Conservation (phyloP, 2,888 invertebrate genomes). For the Emmelina monodactyla region DNA sequence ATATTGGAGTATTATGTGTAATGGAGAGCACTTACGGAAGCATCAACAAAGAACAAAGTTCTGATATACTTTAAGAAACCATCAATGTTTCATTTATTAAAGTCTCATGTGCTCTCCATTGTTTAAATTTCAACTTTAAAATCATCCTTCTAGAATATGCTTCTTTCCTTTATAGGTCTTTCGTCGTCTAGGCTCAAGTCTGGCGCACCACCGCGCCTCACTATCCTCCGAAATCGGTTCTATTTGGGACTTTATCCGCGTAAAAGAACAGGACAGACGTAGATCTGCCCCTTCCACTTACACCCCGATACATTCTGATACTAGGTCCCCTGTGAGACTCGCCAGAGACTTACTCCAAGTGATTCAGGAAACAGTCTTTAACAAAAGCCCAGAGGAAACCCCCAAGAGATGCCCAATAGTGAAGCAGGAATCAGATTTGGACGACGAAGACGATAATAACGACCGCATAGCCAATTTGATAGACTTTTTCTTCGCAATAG, state of each 20-base stretch:
- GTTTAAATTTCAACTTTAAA: too few species aligned
- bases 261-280: constrained; percentile 38
- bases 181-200: constrained; percentile 46
- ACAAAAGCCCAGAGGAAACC: constrained; percentile 35
- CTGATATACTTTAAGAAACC: too few species aligned
- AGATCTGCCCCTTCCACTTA: constrained; percentile 39
- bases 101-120: too few species aligned
- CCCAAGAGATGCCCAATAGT: constrained; percentile 48
- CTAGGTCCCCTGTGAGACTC: constrained; percentile 40
- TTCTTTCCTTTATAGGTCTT: constrained; percentile 31
- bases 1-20: too few species aligned
- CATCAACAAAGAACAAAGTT: too few species aligned
- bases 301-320: constrained; percentile 33
- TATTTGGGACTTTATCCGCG: constrained; percentile 51
- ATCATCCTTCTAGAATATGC: too few species aligned
- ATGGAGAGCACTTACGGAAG: too few species aligned
- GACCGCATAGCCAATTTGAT: constrained; percentile 55
- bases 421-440: constrained; percentile 51
- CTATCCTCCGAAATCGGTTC: constrained; percentile 52
- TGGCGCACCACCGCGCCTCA: constrained; percentile 53
- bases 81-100: too few species aligned
- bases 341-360: constrained; percentile 55
- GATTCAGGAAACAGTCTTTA: constrained; percentile 52
- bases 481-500: constrained; percentile 59
- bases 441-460: constrained; percentile 44